Base-by-base conservation (phyloP, 2,888 invertebrate species). In the Drosophila merina region DNA sequence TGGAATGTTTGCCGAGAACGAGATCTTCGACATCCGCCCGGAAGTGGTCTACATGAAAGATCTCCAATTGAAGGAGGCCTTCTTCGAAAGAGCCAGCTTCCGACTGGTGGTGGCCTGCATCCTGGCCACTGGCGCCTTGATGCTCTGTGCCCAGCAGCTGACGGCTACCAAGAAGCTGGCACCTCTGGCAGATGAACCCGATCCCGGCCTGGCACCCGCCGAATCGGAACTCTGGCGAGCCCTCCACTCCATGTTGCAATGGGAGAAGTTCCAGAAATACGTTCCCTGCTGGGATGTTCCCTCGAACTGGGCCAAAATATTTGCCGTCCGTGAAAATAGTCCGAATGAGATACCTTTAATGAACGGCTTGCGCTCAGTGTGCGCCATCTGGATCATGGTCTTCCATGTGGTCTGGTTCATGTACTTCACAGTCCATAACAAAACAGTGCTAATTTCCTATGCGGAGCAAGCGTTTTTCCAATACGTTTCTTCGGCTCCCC, bases 331-430 rank as follows among this genome's bases (percentile, higher is more conserved):
- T 0, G 81, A 88, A 14, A 79, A 82, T 4, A 47, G 72, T 0
- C 42, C 86, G 0, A 76, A 80, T 31, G 89, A 91, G 47, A 91
- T 92, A 42, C 91, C 92, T 2, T 80, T 91, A 0, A 91, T 92
- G 69, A 91, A 92, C 76, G 92, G 92, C 0, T 63, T 92, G 40
- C 84, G 92, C 38, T 91, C 92, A 0, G 81, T 92, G 0, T 90
- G 90, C n/a, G 90, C 91, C 62, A 78, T 92, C 25, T 91, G 91
- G 90, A 91, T 92, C 25, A 88, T 92, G 77, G 73, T 90, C 2
- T 92, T 92, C 62, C 92, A 92, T 72, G 89, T 92, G 20, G 77
- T 89, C 30, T 92, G 92, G 92, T 92, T 89, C 75, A 91, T 91
- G 90, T 92, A 91, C 75, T 92, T 90, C 8, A 90, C 91, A 0